phyloP scores from a whole-genome alignment of 2,888 invertebrate species.

The Erynnis tages region DNA sequence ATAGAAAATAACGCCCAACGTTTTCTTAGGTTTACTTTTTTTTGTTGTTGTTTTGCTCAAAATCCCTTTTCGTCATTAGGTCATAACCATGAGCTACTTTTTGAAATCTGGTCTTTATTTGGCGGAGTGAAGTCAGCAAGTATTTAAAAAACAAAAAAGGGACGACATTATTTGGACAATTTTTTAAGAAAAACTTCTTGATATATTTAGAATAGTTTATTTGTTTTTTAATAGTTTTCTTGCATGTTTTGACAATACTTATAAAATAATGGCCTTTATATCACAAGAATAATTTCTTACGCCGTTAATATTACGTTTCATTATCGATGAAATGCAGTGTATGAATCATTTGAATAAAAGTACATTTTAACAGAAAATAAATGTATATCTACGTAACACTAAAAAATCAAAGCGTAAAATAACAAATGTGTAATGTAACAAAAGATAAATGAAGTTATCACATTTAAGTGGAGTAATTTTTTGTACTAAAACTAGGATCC shows the following conservation, averaged over 20 bases:
- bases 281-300: constrained; percentile 46
- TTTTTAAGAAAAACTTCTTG: constrained; percentile 29
- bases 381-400: constrained; percentile 8
- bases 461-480: constrained; percentile 38
- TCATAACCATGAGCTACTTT: too few relatives aligned
- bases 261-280: constrained; percentile 67
- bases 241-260: constrained; percentile 53
- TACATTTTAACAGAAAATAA: constrained; percentile 3
- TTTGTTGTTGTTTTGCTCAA: too few relatives aligned
- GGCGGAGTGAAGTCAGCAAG: too few relatives aligned
- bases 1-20: too few relatives aligned
- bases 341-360: neutral
- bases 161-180: neutral
- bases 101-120: too few relatives aligned
- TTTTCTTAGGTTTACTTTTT: too few relatives aligned
- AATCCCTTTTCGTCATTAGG: too few relatives aligned
- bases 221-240: constrained; percentile 33
- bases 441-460: constrained; percentile 35
- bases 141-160: too few relatives aligned
- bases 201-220: constrained; percentile 36
- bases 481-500: constrained; percentile 38
- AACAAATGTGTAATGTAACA: constrained; percentile 13
- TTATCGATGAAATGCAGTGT: constrained; percentile 8
- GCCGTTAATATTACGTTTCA: constrained; percentile 4
- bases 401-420: constrained; percentile 15